Evolutionary conservation across 2,797 vertebrate genomes (phyloP).

Genomic region (Macropus fuliginosus): DNA sequence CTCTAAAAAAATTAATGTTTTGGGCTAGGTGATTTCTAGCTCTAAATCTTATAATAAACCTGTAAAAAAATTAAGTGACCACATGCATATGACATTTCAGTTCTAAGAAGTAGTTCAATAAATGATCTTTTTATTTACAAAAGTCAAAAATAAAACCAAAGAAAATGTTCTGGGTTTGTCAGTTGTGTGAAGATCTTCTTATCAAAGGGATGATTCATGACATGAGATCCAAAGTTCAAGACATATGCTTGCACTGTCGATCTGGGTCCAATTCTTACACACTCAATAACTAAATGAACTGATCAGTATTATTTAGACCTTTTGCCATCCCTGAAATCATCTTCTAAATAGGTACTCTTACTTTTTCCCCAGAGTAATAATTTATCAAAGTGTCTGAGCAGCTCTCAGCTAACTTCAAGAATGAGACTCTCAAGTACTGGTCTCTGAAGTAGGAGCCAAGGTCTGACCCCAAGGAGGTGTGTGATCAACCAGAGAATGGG

Average conservation of each 20-base stretch:
- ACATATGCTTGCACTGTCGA: not conserved
- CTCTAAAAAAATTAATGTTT: not conserved
- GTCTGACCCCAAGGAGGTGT: no score
- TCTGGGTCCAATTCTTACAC: not conserved
- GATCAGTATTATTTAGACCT: not conserved
- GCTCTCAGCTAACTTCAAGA: no score
- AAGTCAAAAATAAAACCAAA: conserved; percentile 18
- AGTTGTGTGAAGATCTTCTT: not conserved
- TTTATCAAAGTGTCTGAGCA: no score
- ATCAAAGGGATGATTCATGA: not conserved
- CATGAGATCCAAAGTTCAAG: not conserved
- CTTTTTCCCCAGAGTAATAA: not conserved
- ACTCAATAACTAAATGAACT: not conserved
- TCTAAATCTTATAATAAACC: not conserved
- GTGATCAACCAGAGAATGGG: no score
- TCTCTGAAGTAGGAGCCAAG: no score
- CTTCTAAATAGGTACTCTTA: not conserved
- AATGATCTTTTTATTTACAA: conserved; percentile 11
- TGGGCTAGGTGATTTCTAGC: not conserved
- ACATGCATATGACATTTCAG: not conserved
- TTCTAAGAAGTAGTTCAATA: not conserved
- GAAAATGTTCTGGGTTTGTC: not conserved
- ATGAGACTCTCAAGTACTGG: no score
- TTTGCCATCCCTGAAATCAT: conserved; percentile 3
- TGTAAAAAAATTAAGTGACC: not conserved